Evolutionary conservation across 2,797 vertebrate species (phyloP).

Genomic region (Agapornis canus): DNA sequence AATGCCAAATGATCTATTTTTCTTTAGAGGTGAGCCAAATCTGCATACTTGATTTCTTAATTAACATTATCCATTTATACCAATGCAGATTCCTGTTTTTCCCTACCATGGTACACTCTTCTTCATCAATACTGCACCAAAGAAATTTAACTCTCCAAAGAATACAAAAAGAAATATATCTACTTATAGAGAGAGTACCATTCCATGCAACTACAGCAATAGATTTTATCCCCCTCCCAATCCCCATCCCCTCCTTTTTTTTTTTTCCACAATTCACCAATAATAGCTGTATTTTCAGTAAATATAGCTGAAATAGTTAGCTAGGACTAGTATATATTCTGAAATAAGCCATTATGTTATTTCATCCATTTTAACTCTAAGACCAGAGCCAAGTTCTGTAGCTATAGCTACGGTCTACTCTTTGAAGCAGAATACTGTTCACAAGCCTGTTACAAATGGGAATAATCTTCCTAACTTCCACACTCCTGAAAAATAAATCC

Average conservation of each 20-base stretch:
- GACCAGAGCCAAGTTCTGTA: not conserved
- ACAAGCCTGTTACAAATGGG: not conserved
- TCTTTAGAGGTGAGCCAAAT: not conserved
- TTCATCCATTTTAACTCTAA: not conserved
- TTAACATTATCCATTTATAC: not conserved
- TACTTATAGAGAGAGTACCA: not conserved
- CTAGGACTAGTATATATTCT: not conserved
- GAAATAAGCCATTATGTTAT: not conserved
- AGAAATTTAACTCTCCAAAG: not conserved
- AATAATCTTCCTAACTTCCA: not conserved
- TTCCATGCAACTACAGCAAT: not conserved
- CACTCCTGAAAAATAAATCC: not conserved
- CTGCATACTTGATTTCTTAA: not conserved
- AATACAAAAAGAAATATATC: not conserved
- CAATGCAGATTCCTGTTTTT: not conserved
- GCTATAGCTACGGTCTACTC: not conserved
- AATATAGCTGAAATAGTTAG: fast-evolving
- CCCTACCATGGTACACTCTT: not conserved
- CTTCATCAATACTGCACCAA: not conserved
- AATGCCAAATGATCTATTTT: not conserved
- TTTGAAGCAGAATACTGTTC: not conserved
- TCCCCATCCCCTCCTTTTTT: too few relatives aligned
- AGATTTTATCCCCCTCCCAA: not conserved
- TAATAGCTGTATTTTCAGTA: not conserved
- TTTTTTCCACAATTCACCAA: not conserved